phyloP scores from a whole-genome alignment of 1,140 invertebrate species.

The Leptinotarsa defecta region DNA sequence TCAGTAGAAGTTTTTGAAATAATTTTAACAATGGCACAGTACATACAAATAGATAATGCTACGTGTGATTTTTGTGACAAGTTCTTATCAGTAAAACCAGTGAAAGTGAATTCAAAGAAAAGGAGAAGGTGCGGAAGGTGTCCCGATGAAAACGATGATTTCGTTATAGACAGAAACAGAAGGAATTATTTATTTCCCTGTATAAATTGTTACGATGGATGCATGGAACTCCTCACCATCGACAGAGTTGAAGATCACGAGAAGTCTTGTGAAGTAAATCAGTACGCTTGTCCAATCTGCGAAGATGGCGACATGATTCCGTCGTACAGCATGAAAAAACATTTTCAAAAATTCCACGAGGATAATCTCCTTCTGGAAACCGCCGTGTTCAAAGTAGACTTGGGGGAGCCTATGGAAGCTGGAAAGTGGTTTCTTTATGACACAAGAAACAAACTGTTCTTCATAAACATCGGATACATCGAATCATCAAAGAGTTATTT shows the following conservation, averaged over 20 bases:
- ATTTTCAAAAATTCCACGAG: background rate
- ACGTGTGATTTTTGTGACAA: background rate
- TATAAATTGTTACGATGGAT: background rate
- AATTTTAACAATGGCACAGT: too few relatives aligned
- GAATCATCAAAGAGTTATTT: too few relatives aligned
- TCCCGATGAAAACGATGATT: background rate
- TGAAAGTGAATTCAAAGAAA: background rate
- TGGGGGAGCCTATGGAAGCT: background rate
- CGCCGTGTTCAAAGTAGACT: background rate
- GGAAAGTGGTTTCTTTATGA: slow-evolving; percentile 1
- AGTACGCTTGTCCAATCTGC: background rate
- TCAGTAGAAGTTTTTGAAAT: too few relatives aligned
- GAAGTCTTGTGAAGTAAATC: background rate
- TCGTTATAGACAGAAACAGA: background rate
- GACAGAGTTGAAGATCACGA: background rate
- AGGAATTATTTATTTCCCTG: background rate
- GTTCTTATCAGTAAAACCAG: background rate
- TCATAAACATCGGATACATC: background rate
- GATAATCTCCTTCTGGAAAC: background rate
- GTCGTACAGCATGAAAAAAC: background rate
- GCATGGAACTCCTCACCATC: background rate
- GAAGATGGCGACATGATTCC: background rate
- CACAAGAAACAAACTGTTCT: background rate
- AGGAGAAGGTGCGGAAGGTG: background rate
- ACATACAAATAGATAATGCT: background rate